Base-by-base conservation (phyloP, 2,113 vertebrate genomes). In the Scatophagus argus region DNA sequence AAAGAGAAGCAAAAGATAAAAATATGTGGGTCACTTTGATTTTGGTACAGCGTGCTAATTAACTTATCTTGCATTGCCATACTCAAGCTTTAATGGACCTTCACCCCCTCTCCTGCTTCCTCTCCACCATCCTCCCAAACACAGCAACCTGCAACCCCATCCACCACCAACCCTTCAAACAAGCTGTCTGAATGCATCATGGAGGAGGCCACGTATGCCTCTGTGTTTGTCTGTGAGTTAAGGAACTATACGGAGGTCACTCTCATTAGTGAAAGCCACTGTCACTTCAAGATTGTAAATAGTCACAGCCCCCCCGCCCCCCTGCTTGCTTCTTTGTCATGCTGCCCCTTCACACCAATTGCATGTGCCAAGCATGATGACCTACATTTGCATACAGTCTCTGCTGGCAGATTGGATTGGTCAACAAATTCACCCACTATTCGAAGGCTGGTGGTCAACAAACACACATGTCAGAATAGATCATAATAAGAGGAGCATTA, bases 301-400 rank as follows among this genome's bases (percentile, higher is more conserved):
- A 72, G 49, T 72, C 67, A 59, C 60, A 32, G 31, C 29, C 49
- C 14, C 19, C 31, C 36, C 19, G 31, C 25, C 27, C 5, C 38
- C 2, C 52, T 11, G 36, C 49, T 51, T 6, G 6, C 47, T 11
- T 46, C 32, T 60, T 62, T 76, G 67, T 67, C 75, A 74, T 41
- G 51, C 70, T 72, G 51, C 32, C 80, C 51, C 84, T 74, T 76
- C 65, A 34, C 70, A 82, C 72, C 73, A 87, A 79, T 55, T 75
- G 64, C 85, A 88, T 51, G 82, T 82, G 77, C 83, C 65, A 83
- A 77, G 62, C 67, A 66, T 79, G 66, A 64, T 94, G 92, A 94
- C 90, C 93, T 91, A 94, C 66, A 92, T 93, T 92, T 88, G 47
- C 83, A 88, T 90, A 71, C 83, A 82, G 55, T 67, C 77, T 78